A percentile compares a stretch with the other conserved stretches of the same genome.
These are phyloP conservation scores for Rhynchonycteris naso DNA, from an alignment of 2,797 vertebrate species.

Conservation along the genomic window DNA sequence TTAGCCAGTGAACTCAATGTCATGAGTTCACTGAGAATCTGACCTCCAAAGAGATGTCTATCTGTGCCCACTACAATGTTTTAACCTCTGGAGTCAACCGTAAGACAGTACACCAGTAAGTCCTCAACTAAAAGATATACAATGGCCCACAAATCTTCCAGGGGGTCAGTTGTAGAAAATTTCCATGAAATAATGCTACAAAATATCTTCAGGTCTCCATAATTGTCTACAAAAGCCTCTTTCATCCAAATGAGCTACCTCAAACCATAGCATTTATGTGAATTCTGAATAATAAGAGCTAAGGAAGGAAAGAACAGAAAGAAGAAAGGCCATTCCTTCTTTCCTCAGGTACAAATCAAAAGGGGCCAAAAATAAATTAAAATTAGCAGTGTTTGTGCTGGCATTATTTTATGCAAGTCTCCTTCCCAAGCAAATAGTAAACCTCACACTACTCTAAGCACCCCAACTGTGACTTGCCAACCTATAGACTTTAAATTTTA, in stretches of 20 bases:
- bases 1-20: constrained; percentile 31
- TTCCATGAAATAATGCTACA: constrained; percentile 24
- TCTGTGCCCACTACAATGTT: not conserved
- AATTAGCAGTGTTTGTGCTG: not conserved
- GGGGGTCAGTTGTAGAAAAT: not conserved
- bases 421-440: not conserved
- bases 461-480: not conserved
- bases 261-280: not conserved
- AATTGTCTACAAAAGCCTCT: not conserved
- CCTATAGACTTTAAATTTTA: not conserved
- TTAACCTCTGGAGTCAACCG: not conserved
- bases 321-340: not conserved
- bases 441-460: not conserved
- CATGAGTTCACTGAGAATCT: not conserved
- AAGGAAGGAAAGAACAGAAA: not conserved
- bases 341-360: not conserved
- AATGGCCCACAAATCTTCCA: fast-evolving
- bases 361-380: not conserved
- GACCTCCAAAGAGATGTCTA: not conserved
- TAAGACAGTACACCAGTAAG: not conserved
- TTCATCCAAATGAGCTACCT: not conserved
- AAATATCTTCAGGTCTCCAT: not conserved
- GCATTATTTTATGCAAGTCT: not conserved
- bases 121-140: not conserved
- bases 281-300: not conserved